Evolutionary conservation across 2,888 invertebrate genomes (phyloP).

Genomic region (Aspidapion aeneum): DNA sequence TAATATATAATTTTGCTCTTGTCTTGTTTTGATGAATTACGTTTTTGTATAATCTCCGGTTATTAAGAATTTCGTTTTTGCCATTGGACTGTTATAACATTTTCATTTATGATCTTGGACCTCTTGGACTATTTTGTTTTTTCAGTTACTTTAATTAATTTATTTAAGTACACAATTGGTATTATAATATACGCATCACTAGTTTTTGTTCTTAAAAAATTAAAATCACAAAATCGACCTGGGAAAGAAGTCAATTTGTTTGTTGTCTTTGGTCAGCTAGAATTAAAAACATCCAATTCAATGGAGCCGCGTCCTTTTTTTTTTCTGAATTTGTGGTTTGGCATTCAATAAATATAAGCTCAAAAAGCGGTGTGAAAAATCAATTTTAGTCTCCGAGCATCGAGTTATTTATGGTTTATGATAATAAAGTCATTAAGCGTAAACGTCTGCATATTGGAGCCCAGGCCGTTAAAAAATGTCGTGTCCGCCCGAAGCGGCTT

Average conservation of each 20-base stretch:
- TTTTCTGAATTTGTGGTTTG: background rate
- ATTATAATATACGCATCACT: no score
- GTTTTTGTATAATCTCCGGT: no score
- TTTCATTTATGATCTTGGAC: no score
- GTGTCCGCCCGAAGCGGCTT: background rate
- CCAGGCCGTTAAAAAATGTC: background rate
- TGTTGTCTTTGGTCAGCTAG: background rate
- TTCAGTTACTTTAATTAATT: no score
- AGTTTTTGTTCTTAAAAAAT: no score
- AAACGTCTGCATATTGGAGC: background rate
- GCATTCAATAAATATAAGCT: background rate
- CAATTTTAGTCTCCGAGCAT: background rate
- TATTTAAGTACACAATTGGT: no score
- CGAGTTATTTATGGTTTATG: constrained; percentile 20
- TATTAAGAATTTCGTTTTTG: no score
- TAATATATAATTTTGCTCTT: no score
- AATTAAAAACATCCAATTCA: background rate
- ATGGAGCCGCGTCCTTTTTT: background rate
- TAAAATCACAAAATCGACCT: background rate
- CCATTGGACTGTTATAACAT: no score
- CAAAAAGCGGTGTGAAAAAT: background rate
- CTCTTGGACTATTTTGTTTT: no score
- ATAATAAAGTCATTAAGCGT: constrained; percentile 25
- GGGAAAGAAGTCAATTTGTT: background rate
- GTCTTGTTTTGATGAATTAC: no score